Base-by-base conservation (phyloP, 2,797 vertebrate genomes). In the Tinamus major region DNA sequence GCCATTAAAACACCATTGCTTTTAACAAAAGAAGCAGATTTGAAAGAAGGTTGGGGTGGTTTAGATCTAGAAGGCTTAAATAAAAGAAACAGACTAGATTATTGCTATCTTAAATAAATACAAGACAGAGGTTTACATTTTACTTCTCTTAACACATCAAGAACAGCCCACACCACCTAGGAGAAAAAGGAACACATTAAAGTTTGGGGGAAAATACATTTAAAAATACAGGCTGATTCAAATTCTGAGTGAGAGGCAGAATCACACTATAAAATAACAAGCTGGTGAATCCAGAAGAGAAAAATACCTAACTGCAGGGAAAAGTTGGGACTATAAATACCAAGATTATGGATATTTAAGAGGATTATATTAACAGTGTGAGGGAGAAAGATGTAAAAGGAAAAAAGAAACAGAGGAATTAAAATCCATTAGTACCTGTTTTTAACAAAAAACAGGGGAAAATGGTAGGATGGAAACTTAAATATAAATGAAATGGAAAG, bases 131-230 rank as follows among this genome's bases (percentile, higher is more conserved):
- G 35, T 69, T 88, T 78, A 59, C 51, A 59, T 69, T 55, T 85
- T 91, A 80, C 78, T 85, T 93, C 80, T 88, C 44, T 88, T 89
- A 83, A 58, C 31, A 35, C 53, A 92, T 31, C 5, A 79, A 83
- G 67, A 88, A 37, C 39, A 85, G 68, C 24, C 35, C 37, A 79
- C 20, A 69, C 72, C 31, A 44, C 31, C 21, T 20, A 44, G 46
- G 67, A 76, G 20, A 87, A 89, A 68, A 75, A 72, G 13, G 44
- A 80, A 91, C 15, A 0, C 59, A 81, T 35, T 72, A 55, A 86
- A 93, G 88, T 87, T 53, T 58, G 85, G 53, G 48, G 37, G 33
- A 77, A 89, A 94, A 21, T 26, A 75, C 9, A 80, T 58, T 41
- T 87, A 64, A 80, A 94, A 89, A 49, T 69, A 87, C 8, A 72